Conservation (phyloP, 2,888 invertebrate genomes). For the Ischnura elegans region DNA sequence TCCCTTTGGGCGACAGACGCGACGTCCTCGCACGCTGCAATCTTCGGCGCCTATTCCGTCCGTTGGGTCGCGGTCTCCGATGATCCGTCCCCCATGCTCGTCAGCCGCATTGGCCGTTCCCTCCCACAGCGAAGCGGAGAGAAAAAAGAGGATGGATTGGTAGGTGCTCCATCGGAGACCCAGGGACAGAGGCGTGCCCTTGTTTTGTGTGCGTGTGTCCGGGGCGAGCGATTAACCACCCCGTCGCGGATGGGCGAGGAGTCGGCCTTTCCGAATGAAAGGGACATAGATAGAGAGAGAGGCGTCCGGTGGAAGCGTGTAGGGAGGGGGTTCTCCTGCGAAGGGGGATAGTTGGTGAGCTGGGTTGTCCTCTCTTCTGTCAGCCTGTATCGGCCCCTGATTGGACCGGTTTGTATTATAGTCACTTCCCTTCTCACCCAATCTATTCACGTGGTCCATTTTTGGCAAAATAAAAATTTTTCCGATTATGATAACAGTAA, state of each 20-base stretch:
- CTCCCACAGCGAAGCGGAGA: slow-evolving; percentile 19
- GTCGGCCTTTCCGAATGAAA: background rate
- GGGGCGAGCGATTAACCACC: background rate
- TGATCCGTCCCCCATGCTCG: background rate
- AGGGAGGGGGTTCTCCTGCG: background rate
- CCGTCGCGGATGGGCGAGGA: background rate
- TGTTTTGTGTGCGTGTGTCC: background rate
- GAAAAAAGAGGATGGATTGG: background rate
- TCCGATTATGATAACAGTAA: no score
- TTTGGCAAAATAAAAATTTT: no score
- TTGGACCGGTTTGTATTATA: no score
- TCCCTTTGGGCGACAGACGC: no score
- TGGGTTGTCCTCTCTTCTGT: no score
- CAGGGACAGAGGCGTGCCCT: background rate
- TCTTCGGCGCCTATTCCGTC: background rate
- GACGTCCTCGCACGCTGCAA: background rate
- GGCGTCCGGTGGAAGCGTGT: background rate
- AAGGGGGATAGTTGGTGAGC: background rate
- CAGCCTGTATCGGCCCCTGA: no score
- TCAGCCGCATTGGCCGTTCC: background rate
- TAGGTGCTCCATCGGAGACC: no score
- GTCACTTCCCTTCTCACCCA: no score
- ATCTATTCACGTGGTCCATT: no score
- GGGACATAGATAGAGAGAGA: background rate
- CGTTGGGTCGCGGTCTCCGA: background rate